A percentile compares a stretch with the other conserved stretches of the same genome.
Evolutionary conservation across 2,888 invertebrate species (phyloP).

Genomic region (Stenoptilia bipunctidactyla): DNA sequence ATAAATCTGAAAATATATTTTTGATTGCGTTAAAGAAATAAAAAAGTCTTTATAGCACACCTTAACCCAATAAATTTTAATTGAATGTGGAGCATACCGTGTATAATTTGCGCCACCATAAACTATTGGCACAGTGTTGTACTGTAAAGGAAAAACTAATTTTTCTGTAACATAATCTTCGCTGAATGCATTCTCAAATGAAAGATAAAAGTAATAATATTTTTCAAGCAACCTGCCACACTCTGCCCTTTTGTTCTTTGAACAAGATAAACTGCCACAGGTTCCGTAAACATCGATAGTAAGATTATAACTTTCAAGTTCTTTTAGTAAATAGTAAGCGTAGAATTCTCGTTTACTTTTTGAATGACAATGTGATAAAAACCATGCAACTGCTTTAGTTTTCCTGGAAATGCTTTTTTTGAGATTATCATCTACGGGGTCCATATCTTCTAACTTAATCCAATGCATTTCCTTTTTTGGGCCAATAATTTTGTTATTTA

Average conservation of each 20-base stretch:
- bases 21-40: too few species aligned
- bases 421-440: conserved; percentile 14
- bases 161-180: conserved; percentile 29
- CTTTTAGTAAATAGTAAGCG: conserved; percentile 13
- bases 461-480: conserved; percentile 19
- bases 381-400: conserved; percentile 24
- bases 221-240: conserved; percentile 24
- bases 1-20: too few species aligned
- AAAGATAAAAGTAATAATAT: conserved; percentile 25
- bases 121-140: conserved; percentile 71
- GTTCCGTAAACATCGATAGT: conserved; percentile 21
- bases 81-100: conserved; percentile 20
- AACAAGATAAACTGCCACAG: conserved; percentile 24
- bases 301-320: conserved; percentile 14
- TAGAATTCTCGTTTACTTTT: conserved; percentile 16
- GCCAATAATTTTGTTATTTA: conserved; percentile 15
- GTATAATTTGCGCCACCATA: conserved; percentile 72
- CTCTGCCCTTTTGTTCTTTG: conserved; percentile 16
- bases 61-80: too few species aligned
- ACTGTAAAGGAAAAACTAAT: conserved; percentile 37
- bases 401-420: conserved; percentile 19
- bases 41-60: too few species aligned
- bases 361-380: conserved; percentile 23
- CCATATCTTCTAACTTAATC: conserved; percentile 16
- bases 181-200: conserved; percentile 25